A percentile compares a stretch with the other conserved stretches of the same genome.
These are phyloP conservation scores for Semaprochilodus insignis DNA, from an alignment of 2,797 vertebrate genomes.

Conservation along the genomic window DNA sequence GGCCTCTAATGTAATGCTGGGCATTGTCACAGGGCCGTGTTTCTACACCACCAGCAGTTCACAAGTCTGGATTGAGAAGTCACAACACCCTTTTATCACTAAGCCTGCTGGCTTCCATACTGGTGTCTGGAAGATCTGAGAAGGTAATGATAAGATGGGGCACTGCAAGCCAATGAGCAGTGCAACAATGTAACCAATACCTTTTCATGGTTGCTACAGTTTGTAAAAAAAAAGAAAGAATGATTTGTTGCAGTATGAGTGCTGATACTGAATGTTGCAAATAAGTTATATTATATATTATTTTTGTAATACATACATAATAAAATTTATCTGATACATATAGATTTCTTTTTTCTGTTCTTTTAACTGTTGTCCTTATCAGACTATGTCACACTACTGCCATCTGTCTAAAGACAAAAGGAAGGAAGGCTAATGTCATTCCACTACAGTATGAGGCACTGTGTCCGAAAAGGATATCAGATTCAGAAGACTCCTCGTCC, in stretches of 20 bases:
- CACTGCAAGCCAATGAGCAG: constrained; percentile 70
- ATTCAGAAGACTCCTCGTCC: constrained; percentile 64
- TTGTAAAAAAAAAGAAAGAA: constrained; percentile 51
- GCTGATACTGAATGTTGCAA: constrained; percentile 62
- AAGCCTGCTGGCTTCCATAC: constrained; percentile 52
- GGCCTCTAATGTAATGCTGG: background rate
- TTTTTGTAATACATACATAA: constrained; percentile 61
- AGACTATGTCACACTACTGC: constrained; percentile 54
- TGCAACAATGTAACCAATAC: constrained; percentile 64
- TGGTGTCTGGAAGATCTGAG: constrained; percentile 66
- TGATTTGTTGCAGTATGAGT: constrained; percentile 50
- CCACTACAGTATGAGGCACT: constrained; percentile 77
- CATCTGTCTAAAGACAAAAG: constrained; percentile 54
- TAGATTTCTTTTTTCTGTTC: constrained; percentile 50
- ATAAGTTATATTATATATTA: constrained; percentile 65
- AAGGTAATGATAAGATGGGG: constrained; percentile 64
- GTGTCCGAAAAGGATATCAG: constrained; percentile 72
- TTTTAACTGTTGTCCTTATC: constrained; percentile 47
- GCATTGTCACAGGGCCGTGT: background rate
- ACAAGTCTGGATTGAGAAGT: constrained; percentile 48
- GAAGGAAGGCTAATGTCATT: constrained; percentile 68
- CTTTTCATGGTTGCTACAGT: constrained; percentile 43
- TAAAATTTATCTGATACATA: constrained; percentile 56
- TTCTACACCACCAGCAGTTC: constrained; percentile 40
- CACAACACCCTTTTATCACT: constrained; percentile 37